A percentile compares a stretch with the other conserved stretches of the same genome.
Conservation (phyloP, 2,888 invertebrate species). For the Sminthurides aquaticus region DNA sequence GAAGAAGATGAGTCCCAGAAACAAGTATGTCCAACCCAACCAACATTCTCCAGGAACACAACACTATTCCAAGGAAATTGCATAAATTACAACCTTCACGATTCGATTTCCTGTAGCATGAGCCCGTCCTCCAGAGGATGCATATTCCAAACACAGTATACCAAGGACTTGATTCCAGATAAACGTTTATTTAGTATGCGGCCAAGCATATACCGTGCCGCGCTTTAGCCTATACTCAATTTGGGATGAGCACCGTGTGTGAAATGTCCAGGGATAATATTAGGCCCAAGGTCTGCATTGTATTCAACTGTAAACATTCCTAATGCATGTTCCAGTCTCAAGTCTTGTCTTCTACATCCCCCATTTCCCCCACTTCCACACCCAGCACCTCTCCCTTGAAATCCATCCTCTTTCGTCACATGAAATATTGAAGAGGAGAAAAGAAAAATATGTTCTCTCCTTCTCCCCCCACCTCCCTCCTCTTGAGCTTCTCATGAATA, state of each 20-base stretch:
- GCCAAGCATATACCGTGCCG: too few relatives aligned
- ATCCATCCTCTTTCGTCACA: conserved; percentile 34
- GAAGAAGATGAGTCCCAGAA: too few relatives aligned
- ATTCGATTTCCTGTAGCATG: too few relatives aligned
- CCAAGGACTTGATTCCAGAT: not conserved
- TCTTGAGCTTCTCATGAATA: not conserved
- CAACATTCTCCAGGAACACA: too few relatives aligned
- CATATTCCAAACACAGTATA: too few relatives aligned
- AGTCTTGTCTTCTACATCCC: too few relatives aligned
- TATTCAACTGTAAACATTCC: not conserved
- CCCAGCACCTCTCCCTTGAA: conserved; percentile 1
- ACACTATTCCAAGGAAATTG: too few relatives aligned
- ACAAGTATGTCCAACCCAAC: too few relatives aligned
- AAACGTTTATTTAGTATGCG: too few relatives aligned
- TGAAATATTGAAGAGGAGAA: conserved; percentile 40
- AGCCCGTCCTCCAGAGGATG: too few relatives aligned
- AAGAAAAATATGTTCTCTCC: conserved; percentile 24
- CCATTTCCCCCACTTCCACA: too few relatives aligned
- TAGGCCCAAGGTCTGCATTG: not conserved
- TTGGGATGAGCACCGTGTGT: not conserved
- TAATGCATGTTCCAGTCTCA: not conserved
- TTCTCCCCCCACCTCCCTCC: not conserved
- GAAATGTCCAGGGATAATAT: not conserved
- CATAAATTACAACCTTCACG: too few relatives aligned
- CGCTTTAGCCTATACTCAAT: not conserved